Conservation (phyloP, 1,140 invertebrate species). For the Bombus picipes region DNA sequence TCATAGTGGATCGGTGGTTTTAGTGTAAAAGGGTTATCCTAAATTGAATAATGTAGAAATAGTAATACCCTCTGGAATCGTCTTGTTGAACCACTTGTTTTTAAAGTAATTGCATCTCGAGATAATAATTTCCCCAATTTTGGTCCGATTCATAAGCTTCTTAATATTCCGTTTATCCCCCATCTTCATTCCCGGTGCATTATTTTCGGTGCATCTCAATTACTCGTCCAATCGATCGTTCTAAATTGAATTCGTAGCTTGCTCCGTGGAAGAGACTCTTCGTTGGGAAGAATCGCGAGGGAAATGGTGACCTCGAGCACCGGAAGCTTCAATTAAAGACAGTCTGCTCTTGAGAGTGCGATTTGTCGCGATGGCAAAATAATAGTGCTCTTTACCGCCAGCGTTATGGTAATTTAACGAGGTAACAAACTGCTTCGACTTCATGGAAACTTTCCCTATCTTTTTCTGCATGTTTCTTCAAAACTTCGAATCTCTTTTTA, state of each 20-base stretch:
- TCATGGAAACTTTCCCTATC: not conserved
- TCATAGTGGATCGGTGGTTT: not conserved
- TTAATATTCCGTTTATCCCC: not conserved
- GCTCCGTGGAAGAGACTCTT: not conserved
- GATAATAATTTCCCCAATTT: not conserved
- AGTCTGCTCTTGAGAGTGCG: not conserved
- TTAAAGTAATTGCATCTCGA: not conserved
- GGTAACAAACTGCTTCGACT: not conserved
- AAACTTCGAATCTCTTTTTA: not conserved
- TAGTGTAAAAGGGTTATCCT: not conserved
- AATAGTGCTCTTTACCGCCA: constrained; percentile 1
- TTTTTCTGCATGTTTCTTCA: not conserved
- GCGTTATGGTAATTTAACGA: constrained; percentile 42
- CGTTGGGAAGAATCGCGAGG: not conserved
- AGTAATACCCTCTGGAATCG: not conserved
- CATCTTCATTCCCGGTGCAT: not conserved
- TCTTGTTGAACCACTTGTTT: not conserved
- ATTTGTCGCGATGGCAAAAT: not conserved
- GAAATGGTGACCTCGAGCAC: not conserved
- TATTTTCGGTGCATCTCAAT: constrained; percentile 16
- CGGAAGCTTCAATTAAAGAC: constrained; percentile 1
- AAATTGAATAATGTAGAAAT: not conserved
- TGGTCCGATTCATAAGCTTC: not conserved
- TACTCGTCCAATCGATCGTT: constrained; percentile 5
- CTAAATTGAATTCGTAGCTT: not conserved